phyloP scores from a whole-genome alignment of 2,797 vertebrate species.

The Sebastes vulpes region DNA sequence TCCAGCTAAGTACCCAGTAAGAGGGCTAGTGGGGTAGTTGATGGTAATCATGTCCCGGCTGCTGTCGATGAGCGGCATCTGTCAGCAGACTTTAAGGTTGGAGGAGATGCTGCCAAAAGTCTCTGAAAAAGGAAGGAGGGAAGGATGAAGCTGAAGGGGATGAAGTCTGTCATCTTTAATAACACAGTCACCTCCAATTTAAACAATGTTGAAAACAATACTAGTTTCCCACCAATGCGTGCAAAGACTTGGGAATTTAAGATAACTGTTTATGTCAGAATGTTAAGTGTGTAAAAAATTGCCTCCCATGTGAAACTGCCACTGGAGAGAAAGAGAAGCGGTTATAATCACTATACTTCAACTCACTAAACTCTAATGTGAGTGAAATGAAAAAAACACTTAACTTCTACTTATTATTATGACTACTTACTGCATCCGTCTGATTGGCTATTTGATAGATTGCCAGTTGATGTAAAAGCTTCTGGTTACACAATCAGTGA shows the following conservation, averaged over 20 bases:
- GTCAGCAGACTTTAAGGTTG: conserved; percentile 35
- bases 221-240: conserved; percentile 5
- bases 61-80: conserved; percentile 48
- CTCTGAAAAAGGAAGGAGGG: not conserved
- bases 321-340: not conserved
- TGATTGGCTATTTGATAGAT: conserved; percentile 6
- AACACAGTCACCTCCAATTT: conserved; percentile 12
- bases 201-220: conserved; percentile 12
- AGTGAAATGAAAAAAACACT: not conserved
- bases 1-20: conserved; percentile 27
- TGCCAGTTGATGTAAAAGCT: conserved; percentile 78
- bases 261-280: not conserved
- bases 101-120: conserved; percentile 24
- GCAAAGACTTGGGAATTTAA: not conserved
- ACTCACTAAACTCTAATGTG: not conserved
- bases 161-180: conserved; percentile 16
- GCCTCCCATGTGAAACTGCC: conserved; percentile 4
- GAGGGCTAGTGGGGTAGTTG: not conserved
- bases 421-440: not conserved
- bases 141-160: not conserved
- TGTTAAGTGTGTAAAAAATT: not conserved
- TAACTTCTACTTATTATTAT: not conserved
- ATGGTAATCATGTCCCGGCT: conserved; percentile 41
- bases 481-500: conserved; percentile 76
- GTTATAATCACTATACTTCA: not conserved